Evolutionary conservation across 2,888 invertebrate species (phyloP).

Genomic region (Trachelus troglodyta): DNA sequence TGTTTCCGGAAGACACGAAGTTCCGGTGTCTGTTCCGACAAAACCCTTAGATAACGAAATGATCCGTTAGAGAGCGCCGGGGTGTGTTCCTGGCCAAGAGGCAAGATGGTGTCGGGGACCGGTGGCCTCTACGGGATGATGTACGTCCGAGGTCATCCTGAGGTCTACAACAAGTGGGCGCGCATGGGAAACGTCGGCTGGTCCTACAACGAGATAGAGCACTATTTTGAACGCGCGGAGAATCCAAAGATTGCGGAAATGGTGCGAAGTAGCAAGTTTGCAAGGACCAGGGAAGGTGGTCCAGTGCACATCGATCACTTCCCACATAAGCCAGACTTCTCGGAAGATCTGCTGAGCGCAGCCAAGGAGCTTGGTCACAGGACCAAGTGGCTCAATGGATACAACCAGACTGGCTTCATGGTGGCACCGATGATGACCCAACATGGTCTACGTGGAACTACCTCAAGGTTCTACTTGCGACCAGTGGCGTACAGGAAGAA

Average conservation of each 20-base stretch:
- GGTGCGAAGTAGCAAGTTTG: constrained; percentile 35
- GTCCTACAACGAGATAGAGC: constrained; percentile 69
- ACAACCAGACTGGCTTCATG: constrained; percentile 62
- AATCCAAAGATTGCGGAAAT: constrained; percentile 55
- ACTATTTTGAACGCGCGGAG: constrained; percentile 70
- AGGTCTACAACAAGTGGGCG: constrained; percentile 72
- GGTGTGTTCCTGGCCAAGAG: constrained; percentile 67
- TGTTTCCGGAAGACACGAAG: neutral
- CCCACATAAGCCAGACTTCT: constrained; percentile 52
- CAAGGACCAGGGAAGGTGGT: constrained; percentile 32
- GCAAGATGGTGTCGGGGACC: constrained; percentile 72
- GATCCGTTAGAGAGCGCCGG: constrained; percentile 49
- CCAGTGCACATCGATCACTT: constrained; percentile 60
- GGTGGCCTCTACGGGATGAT: constrained; percentile 74
- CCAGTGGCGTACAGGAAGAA: constrained; percentile 63
- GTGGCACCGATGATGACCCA: constrained; percentile 65
- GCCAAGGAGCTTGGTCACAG: constrained; percentile 62
- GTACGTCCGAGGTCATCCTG: constrained; percentile 71
- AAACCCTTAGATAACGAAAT: neutral
- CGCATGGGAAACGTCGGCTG: constrained; percentile 69
- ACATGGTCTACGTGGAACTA: constrained; percentile 68
- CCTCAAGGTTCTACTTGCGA: constrained; percentile 69
- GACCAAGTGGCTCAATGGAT: constrained; percentile 47
- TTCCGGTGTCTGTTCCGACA: neutral
- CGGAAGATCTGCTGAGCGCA: constrained; percentile 50